phyloP scores from a whole-genome alignment of 2,888 invertebrate genomes.

The Nomada hirtipes region DNA sequence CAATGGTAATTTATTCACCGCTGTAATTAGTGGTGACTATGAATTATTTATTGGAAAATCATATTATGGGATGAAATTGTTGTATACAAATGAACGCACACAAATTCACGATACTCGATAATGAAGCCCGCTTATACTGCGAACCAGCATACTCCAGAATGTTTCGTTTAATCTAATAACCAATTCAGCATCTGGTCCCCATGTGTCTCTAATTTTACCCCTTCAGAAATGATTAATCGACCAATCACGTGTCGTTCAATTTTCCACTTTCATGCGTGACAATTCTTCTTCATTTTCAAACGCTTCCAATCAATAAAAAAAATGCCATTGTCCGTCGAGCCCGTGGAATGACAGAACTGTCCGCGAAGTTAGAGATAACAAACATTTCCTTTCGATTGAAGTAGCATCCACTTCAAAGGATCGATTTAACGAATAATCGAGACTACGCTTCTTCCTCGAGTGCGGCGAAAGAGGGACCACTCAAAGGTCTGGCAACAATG shows the following conservation, averaged over 20 bases:
- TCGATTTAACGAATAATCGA: constrained; percentile 71
- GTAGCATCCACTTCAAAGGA: constrained; percentile 61
- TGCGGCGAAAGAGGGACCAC: constrained; percentile 58
- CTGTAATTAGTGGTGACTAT: no score
- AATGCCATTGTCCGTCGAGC: neutral
- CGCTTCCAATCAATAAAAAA: neutral
- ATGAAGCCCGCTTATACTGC: constrained; percentile 40
- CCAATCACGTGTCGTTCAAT: neutral
- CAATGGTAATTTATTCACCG: no score
- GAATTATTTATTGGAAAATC: no score
- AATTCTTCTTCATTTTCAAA: neutral
- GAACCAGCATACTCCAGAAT: constrained; percentile 39
- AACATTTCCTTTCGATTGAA: constrained; percentile 59
- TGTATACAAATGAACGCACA: neutral
- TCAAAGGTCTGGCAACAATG: constrained; percentile 70
- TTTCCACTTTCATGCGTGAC: neutral
- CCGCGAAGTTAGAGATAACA: constrained; percentile 48
- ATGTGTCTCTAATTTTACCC: constrained; percentile 28
- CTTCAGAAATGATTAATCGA: constrained; percentile 37
- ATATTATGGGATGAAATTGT: no score
- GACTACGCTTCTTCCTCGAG: constrained; percentile 60
- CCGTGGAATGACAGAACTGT: neutral
- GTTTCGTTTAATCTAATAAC: constrained; percentile 65
- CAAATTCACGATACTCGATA: constrained; percentile 16
- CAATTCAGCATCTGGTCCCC: constrained; percentile 57